Conservation (phyloP, 2,888 invertebrate genomes). For the Rhyacophila evoluta region DNA sequence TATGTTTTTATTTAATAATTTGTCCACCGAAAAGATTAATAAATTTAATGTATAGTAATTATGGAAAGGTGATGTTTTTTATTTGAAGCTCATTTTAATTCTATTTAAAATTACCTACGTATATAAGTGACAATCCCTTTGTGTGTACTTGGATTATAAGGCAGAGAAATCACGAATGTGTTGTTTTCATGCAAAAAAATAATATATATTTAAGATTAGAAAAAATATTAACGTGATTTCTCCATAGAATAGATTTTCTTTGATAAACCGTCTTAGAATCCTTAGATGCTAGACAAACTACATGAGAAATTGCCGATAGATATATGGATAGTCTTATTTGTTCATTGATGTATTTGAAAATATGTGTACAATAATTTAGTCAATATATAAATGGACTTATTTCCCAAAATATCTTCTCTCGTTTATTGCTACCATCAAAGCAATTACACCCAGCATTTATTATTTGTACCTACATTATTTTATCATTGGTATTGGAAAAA, state of each 20-base stretch:
- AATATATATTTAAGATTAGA: conserved; percentile 47
- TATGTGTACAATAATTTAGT: conserved; percentile 42
- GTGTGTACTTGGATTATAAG: conserved; percentile 26
- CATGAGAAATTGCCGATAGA: conserved; percentile 23
- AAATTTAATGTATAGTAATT: neutral
- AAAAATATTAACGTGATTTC: conserved; percentile 52
- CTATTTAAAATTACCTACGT: conserved; percentile 42
- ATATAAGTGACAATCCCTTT: conserved; percentile 50
- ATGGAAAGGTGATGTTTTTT: neutral
- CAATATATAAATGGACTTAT: neutral
- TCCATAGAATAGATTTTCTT: conserved; percentile 48
- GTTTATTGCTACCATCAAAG: conserved; percentile 3
- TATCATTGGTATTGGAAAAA: no score
- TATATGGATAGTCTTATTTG: conserved; percentile 41
- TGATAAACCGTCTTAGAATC: conserved; percentile 41
- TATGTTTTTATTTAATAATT: neutral
- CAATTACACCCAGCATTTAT: conserved; percentile 34
- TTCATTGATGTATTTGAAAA: conserved; percentile 48
- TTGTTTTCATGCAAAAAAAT: conserved; percentile 28
- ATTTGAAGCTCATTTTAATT: conserved; percentile 11
- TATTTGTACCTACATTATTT: conserved; percentile 23
- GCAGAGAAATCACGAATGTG: conserved; percentile 35
- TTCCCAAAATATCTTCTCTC: neutral
- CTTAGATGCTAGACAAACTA: conserved; percentile 44
- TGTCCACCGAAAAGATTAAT: neutral